Evolutionary conservation across 2,113 vertebrate genomes (phyloP).

Genomic region (Xiphias gladius): DNA sequence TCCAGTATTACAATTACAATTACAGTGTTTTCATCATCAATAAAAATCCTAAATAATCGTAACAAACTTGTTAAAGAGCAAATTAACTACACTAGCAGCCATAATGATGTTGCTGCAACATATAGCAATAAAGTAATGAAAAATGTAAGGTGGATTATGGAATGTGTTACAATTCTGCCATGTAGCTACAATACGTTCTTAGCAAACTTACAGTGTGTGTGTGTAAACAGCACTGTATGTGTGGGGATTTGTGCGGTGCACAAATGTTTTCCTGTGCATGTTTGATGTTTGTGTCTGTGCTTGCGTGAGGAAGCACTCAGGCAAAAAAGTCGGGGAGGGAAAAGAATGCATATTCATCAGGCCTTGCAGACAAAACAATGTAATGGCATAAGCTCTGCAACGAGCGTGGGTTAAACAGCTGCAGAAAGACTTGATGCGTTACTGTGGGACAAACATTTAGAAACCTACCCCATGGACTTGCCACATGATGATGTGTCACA

Average conservation of each 20-base stretch:
- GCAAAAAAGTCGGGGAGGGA: conserved; percentile 11
- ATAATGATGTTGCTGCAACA: neutral
- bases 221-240: neutral
- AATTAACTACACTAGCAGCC: neutral
- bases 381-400: conserved; percentile 37
- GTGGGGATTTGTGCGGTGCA: conserved; percentile 8
- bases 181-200: conserved; percentile 4
- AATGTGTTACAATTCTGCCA: neutral
- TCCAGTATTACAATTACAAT: neutral
- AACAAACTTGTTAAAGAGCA: neutral
- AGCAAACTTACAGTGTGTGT: conserved; percentile 15
- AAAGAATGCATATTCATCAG: conserved; percentile 69
- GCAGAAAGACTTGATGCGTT: conserved; percentile 35
- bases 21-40: conserved; percentile 7
- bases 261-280: neutral
- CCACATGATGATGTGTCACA: conserved; percentile 18
- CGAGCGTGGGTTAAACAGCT: conserved; percentile 20
- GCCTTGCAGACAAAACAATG: conserved; percentile 68
- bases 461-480: conserved; percentile 20
- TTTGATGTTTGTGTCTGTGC: conserved; percentile 13
- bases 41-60: neutral
- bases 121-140: neutral
- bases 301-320: conserved; percentile 31
- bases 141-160: neutral
- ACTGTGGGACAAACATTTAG: conserved; percentile 34